A percentile compares a stretch with the other conserved stretches of the same genome.
Evolutionary conservation across 2,113 vertebrate species (phyloP).

Genomic region (Callorhinus ursinus): DNA sequence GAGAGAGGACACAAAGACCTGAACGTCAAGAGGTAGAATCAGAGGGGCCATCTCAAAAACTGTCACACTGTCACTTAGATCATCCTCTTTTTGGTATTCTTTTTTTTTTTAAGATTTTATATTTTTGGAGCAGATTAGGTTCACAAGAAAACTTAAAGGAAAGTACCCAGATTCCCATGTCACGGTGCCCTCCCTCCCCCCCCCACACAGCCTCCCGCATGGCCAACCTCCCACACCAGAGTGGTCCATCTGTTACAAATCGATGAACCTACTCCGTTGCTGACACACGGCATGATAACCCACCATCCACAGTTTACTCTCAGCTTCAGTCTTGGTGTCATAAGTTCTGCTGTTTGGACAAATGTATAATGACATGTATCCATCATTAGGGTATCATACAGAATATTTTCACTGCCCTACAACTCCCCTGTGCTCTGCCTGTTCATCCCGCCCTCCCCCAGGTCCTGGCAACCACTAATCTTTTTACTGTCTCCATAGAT

Average conservation of each 20-base stretch:
- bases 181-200: no score
- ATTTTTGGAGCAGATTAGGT: not conserved
- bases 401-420: not conserved
- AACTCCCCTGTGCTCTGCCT: fast-evolving
- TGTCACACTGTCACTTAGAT: fast-evolving
- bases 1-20: fast-evolving
- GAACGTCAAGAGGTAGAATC: not conserved
- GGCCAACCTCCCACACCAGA: no score
- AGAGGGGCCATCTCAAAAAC: fast-evolving
- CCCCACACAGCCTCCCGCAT: fast-evolving
- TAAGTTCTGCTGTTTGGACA: not conserved
- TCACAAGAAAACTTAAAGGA: not conserved
- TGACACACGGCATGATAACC: not conserved
- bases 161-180: not conserved
- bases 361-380: not conserved
- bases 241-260: not conserved
- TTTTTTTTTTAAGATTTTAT: not conserved
- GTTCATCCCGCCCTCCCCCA: not conserved
- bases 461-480: not conserved
- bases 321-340: not conserved
- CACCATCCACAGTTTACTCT: fast-evolving
- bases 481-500: not conserved
- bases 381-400: fast-evolving
- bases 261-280: fast-evolving
- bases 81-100: not conserved